Conservation (phyloP, 2,888 invertebrate species). For the Trypoxylon attenuatum region DNA sequence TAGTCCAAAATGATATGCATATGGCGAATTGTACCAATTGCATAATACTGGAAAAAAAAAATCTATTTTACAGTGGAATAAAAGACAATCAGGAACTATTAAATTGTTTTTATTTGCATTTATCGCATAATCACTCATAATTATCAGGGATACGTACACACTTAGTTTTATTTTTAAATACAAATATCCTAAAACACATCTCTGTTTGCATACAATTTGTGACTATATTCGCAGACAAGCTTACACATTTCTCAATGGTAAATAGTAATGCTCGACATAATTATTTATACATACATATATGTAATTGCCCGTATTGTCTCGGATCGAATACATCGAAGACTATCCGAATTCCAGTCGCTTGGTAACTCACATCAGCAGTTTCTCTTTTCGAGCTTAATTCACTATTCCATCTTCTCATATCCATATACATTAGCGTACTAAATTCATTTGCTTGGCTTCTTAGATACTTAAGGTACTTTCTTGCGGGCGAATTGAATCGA, state of each 20-base stretch:
- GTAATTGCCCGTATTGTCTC: slow-evolving; percentile 52
- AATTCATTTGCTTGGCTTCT: slow-evolving; percentile 6
- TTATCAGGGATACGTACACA: slow-evolving; percentile 55
- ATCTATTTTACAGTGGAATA: too few relatives aligned
- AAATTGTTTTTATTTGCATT: slow-evolving; percentile 59
- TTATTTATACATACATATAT: slow-evolving; percentile 48
- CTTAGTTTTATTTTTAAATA: slow-evolving; percentile 57
- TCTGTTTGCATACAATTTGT: slow-evolving; percentile 38
- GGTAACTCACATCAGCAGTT: slow-evolving; percentile 11
- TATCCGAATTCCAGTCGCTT: slow-evolving; percentile 32
- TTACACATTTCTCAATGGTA: slow-evolving; percentile 29
- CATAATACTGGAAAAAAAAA: too few relatives aligned
- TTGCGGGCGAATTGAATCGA: slow-evolving; percentile 33
- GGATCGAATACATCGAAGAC: slow-evolving; percentile 42
- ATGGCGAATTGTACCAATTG: too few relatives aligned
- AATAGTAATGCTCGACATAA: slow-evolving; percentile 20
- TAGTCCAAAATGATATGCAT: too few relatives aligned
- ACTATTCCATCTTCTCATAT: slow-evolving; percentile 16
- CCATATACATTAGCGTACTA: slow-evolving; percentile 4
- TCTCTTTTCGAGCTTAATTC: slow-evolving; percentile 5
- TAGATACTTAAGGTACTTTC: slow-evolving; percentile 31
- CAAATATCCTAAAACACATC: slow-evolving; percentile 59
- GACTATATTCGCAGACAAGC: slow-evolving; percentile 54
- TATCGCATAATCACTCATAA: slow-evolving; percentile 57
- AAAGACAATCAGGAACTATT: slow-evolving; percentile 43